These are phyloP conservation scores for Raja brachyura DNA, from an alignment of 2,113 vertebrate genomes.

Conservation along the genomic window DNA sequence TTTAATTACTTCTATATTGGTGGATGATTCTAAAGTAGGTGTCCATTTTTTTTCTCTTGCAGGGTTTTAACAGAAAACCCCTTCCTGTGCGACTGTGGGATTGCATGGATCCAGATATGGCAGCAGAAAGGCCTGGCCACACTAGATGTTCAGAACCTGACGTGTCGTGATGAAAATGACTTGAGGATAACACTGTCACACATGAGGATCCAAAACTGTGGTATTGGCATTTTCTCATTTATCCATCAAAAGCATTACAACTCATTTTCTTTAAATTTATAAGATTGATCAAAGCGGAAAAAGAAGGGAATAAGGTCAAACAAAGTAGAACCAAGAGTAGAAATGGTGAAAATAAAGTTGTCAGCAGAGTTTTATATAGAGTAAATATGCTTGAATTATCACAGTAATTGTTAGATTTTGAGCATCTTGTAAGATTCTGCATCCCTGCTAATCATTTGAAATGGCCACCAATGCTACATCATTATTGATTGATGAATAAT, in stretches of 20 bases:
- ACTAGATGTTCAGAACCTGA: conserved; percentile 70
- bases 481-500: background rate
- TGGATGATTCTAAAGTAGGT: background rate
- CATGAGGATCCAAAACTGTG: conserved; percentile 76
- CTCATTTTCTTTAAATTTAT: background rate
- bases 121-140: conserved; percentile 67
- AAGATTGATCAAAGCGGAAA: background rate
- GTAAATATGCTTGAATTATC: background rate
- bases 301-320: background rate
- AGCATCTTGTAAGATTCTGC: background rate
- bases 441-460: background rate
- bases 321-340: background rate
- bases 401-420: background rate
- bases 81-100: conserved; percentile 87
- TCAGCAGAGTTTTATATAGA: background rate
- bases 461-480: background rate
- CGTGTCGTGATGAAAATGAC: conserved; percentile 77
- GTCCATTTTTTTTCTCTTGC: conserved; percentile 40
- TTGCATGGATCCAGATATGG: conserved; percentile 92
- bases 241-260: background rate
- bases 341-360: background rate
- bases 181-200: conserved; percentile 66
- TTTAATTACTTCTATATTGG: background rate
- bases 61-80: conserved; percentile 84
- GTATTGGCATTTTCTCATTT: conserved; percentile 57